These are phyloP conservation scores for Pseudomugil gertrudae DNA, from an alignment of 2,797 vertebrate genomes.

Conservation along the genomic window DNA sequence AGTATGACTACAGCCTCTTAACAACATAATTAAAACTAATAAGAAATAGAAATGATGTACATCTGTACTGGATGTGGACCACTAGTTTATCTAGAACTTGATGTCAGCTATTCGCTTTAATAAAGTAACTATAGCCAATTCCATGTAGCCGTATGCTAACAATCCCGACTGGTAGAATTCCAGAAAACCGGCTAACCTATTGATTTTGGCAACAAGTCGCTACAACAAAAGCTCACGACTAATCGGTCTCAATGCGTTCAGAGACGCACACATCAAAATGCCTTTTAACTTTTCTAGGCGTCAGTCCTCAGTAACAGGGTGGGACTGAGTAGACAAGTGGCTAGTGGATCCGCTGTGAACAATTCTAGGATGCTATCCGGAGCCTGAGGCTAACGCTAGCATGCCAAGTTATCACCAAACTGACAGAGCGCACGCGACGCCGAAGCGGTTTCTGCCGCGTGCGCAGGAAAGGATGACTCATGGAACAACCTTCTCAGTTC, in stretches of 20 bases:
- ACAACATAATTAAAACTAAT: not conserved
- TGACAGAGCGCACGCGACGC: not conserved
- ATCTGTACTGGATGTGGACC: not conserved
- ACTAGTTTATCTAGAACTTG: not conserved
- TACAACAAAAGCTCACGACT: not conserved
- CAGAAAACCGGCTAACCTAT: not conserved
- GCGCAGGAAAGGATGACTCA: rapidly evolving
- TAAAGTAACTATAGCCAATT: not conserved
- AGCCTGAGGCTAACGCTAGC: constrained; percentile 54
- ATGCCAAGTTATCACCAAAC: constrained; percentile 41
- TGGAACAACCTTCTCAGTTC: rapidly evolving
- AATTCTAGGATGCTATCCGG: constrained; percentile 51
- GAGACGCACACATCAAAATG: not conserved
- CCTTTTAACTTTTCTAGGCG: constrained; percentile 30
- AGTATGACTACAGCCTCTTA: not conserved
- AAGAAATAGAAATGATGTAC: not conserved
- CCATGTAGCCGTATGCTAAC: not conserved
- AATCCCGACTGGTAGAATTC: constrained; percentile 1
- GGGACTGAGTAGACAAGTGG: constrained; percentile 55
- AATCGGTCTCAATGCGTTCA: not conserved
- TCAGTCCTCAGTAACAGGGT: constrained; percentile 49
- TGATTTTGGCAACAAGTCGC: not conserved
- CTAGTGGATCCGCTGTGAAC: constrained; percentile 42
- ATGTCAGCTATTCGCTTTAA: not conserved
- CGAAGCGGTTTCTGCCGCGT: rapidly evolving